Conservation (phyloP, 2,113 vertebrate species). For the Apeltes quadracus region DNA sequence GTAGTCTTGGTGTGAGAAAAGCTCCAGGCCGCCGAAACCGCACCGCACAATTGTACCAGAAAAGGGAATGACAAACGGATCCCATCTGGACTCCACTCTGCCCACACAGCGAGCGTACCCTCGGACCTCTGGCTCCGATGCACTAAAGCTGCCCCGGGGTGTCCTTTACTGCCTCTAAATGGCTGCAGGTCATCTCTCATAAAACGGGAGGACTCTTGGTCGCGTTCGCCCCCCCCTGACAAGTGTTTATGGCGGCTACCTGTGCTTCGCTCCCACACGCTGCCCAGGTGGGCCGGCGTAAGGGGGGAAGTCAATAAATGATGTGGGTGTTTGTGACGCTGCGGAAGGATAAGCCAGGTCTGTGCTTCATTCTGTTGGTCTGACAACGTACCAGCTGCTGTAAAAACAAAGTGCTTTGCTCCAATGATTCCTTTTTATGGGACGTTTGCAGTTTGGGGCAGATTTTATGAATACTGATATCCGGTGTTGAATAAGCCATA, state of each 20-base stretch:
- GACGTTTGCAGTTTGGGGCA: not conserved
- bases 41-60: not conserved
- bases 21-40: constrained; percentile 49
- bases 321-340: constrained; percentile 14
- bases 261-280: constrained; percentile 37
- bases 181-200: constrained; percentile 73
- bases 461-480: constrained; percentile 7
- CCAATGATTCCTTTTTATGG: not conserved
- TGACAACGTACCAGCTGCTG: constrained; percentile 4
- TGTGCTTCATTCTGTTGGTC: constrained; percentile 9
- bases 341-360: constrained; percentile 1
- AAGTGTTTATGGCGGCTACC: constrained; percentile 66
- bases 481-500: not conserved
- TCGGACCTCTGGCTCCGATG: constrained; percentile 53
- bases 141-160: constrained; percentile 57
- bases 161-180: constrained; percentile 74
- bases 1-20: constrained; percentile 33
- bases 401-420: not conserved
- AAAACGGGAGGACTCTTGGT: constrained; percentile 64
- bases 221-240: constrained; percentile 32
- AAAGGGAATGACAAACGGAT: constrained; percentile 13
- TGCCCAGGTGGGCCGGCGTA: constrained; percentile 48
- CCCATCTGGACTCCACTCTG: constrained; percentile 3
- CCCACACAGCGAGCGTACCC: constrained; percentile 37
- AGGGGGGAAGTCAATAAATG: constrained; percentile 35